Base-by-base conservation (phyloP, 2,888 invertebrate species). In the Eupithecia pulchellata region DNA sequence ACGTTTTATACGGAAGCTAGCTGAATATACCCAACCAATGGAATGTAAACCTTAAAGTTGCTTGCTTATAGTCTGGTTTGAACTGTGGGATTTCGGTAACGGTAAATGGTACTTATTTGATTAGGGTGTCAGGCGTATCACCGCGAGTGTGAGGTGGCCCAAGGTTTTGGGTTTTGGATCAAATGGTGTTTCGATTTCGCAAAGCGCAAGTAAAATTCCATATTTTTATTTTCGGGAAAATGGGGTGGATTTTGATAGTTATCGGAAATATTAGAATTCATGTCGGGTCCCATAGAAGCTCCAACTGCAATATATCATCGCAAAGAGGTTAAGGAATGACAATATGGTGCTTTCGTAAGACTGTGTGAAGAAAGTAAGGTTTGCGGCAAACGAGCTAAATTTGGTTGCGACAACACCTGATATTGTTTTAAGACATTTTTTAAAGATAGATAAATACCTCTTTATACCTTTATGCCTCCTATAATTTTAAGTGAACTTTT, bases 71-170 rank as follows among this genome's bases (percentile, higher is more conserved):
- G 86, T 78, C 73, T 73, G 76, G 69, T 86, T 88, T 58, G 72
- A 66, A 17, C 76, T 76, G 34, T 6, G 9, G 55, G 27, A 66
- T 75, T 74, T 76, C 71, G 79, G 84, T 87, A 87, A 89, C 91
- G 88, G 92, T 92, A 92, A 92, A 93, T 93, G 93, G 93, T 93
- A 93, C 92, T 94, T 94, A 93, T 94, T 94, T 93, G 93, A 94
- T 94, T 94, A 93, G 93, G 93, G 93, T 93, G 93, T 93, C 93
- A 93, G 92, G 87, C 92, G 92, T 93, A 93, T 93, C 93, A 91
- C 92, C 92, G 91, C 89, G 90, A 90, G 90, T 89, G 93, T 92
- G 91, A 91, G 91, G 90, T 91, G 88, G 83, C 88, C 87, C 91
- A 89, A 89, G 92, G 92, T 93, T 93, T 92, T 85, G 89, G 92